A percentile compares a stretch with the other conserved stretches of the same genome.
Evolutionary conservation across 2,888 invertebrate species (phyloP).

Genomic region (Hyles lineata): DNA sequence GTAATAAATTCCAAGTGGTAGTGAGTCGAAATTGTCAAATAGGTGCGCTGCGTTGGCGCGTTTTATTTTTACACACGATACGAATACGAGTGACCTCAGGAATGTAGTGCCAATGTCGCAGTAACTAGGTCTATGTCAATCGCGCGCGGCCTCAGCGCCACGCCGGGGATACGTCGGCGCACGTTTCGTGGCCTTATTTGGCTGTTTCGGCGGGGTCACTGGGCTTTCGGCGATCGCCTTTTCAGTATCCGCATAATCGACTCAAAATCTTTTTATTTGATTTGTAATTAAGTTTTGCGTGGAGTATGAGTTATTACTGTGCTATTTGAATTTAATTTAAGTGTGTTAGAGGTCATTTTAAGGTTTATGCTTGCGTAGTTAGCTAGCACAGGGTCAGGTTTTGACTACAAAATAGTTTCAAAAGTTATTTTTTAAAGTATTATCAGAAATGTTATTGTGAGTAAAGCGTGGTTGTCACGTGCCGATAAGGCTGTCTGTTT

Average conservation of each 20-base stretch:
- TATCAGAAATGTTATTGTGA: background rate
- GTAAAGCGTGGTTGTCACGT: background rate
- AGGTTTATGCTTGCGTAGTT: slow-evolving; percentile 13
- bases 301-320: slow-evolving; percentile 1
- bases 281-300: background rate
- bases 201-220: slow-evolving; percentile 47
- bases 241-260: slow-evolving; percentile 31
- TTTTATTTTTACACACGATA: slow-evolving; percentile 79
- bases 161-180: slow-evolving; percentile 52
- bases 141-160: slow-evolving; percentile 66
- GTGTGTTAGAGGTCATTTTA: slow-evolving; percentile 18
- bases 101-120: slow-evolving; percentile 84
- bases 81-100: slow-evolving; percentile 78
- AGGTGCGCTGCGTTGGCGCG: slow-evolving; percentile 52
- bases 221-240: slow-evolving; percentile 34
- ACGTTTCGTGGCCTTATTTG: slow-evolving; percentile 63
- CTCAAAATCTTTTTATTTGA: slow-evolving; percentile 9
- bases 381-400: slow-evolving; percentile 17
- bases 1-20: slow-evolving; percentile 41
- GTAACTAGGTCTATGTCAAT: slow-evolving; percentile 83
- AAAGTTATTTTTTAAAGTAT: background rate
- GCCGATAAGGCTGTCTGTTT: background rate
- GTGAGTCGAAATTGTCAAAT: slow-evolving; percentile 59
- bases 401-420: background rate
- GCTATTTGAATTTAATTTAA: slow-evolving; percentile 14